Base-by-base conservation (phyloP, 1,140 invertebrate species). In the Anoplophora glabripennis region DNA sequence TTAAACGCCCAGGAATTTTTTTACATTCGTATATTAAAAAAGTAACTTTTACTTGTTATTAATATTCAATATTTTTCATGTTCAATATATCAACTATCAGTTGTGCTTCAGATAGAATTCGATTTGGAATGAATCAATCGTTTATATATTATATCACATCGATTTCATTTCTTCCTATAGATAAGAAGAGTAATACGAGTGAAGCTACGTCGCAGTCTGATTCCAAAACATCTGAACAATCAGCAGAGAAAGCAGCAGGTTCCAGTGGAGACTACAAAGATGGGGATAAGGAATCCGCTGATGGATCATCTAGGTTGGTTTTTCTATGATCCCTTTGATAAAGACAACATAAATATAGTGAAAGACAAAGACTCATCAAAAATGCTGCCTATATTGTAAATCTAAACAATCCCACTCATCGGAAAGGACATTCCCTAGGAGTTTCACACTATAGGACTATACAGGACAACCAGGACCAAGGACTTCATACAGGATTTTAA, bases 141-240 rank as follows among this genome's bases (percentile, higher is more conserved):
- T 46, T 53, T 52, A 53, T 46, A 55, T 59, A 59, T 55, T 67
- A 65, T 49, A 64, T 68, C 56, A 63, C 66, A 63, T 47, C 63
- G 66, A 68, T 68, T 68, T 66, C 54, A 60, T 60, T 68, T 59
- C 54, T 66, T 66, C 62, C 66, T 68, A 57, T 68, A 68, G 66
- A 66, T 68, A 61, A 68, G 62, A 66, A 63, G 64, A 66, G 59
- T 52, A 57, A 48, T 41, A 12, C 57, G 53, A 55, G 45, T 57
- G 47, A 60, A 57, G 47, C 58, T 17, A 47, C 11, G 44, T 52
- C 55, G 44, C 57, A 48, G 53, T 18, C 8, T 5, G 51, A 38
- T 18, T 38, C 40, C 51, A 53, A 53, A 40, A 28, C 21, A 28
- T 53, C 51, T 34, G 28, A 53, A 53, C 21, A 49, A 18, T 34